phyloP scores from a whole-genome alignment of 1,140 invertebrate species.

The Aethina tumida region DNA sequence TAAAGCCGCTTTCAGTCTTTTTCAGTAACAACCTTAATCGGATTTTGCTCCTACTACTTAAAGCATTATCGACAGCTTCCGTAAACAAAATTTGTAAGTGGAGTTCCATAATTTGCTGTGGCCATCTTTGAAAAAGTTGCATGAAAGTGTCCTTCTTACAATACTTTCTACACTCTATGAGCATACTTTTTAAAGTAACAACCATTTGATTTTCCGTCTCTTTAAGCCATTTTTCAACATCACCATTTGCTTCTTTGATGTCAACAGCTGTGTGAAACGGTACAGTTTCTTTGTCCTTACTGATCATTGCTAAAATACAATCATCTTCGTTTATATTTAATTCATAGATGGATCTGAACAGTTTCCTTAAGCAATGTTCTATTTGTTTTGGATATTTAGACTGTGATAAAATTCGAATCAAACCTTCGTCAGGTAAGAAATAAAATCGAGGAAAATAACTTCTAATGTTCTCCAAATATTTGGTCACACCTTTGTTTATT shows the following conservation, averaged over 20 bases:
- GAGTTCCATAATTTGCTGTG: constrained; percentile 13
- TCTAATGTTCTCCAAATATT: constrained; percentile 83
- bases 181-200: constrained; percentile 39
- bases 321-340: constrained; percentile 60
- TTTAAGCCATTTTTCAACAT: constrained; percentile 84
- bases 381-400: constrained; percentile 72
- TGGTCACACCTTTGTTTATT: constrained; percentile 76
- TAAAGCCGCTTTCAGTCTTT: constrained; percentile 8
- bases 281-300: constrained; percentile 70
- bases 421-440: constrained; percentile 88
- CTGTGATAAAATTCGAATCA: constrained; percentile 84
- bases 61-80: constrained; percentile 12
- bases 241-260: constrained; percentile 64
- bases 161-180: constrained; percentile 13
- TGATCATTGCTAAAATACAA: constrained; percentile 62
- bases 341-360: constrained; percentile 45
- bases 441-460: constrained; percentile 84
- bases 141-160: constrained; percentile 10
- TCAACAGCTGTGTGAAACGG: constrained; percentile 57
- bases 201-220: constrained; percentile 76
- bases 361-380: constrained; percentile 39
- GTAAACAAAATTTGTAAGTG: constrained; percentile 15
- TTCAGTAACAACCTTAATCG: constrained; percentile 13
- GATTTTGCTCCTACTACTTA: constrained; percentile 13
- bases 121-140: constrained; percentile 11